Conservation (phyloP, 37 sponge, comb jelly and placozoan species). For the Geodia barretti region DNA sequence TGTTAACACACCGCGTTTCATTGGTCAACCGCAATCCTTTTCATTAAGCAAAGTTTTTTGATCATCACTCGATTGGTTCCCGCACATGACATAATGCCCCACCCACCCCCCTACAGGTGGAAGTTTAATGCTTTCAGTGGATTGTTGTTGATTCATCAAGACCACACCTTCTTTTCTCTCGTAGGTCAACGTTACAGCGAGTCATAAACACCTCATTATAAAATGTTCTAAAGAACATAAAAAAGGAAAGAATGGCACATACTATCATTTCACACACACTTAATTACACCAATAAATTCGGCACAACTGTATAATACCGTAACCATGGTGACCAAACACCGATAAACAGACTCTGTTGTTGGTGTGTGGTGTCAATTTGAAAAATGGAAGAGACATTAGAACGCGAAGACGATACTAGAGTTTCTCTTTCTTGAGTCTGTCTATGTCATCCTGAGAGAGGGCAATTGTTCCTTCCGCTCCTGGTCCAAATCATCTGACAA, state of each 20-base stretch:
- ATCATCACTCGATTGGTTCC: not conserved
- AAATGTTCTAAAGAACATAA: too few relatives aligned
- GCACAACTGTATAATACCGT: not conserved
- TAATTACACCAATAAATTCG: not conserved
- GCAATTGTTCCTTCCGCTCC: constrained; percentile 64
- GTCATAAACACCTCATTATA: not conserved
- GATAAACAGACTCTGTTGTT: not conserved
- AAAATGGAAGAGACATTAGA: not conserved
- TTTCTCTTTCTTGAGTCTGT: constrained; percentile 64
- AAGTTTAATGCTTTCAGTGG: not conserved
- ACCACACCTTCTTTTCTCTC: not conserved
- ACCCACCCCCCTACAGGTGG: not conserved
- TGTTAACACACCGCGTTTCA: constrained; percentile 57
- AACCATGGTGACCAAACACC: not conserved
- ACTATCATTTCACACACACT: not conserved
- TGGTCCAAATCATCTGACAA: constrained; percentile 70
- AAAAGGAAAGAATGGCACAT: not conserved
- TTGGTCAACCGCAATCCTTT: constrained; percentile 69
- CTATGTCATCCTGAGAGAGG: constrained; percentile 66
- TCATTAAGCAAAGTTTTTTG: constrained; percentile 68
- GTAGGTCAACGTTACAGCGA: not conserved
- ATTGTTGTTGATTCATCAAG: not conserved
- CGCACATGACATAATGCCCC: not conserved
- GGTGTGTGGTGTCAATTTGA: not conserved
- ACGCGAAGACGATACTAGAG: not conserved